These are phyloP conservation scores for Platichthys flesus DNA, from an alignment of 2,113 vertebrate genomes.

Conservation along the genomic window DNA sequence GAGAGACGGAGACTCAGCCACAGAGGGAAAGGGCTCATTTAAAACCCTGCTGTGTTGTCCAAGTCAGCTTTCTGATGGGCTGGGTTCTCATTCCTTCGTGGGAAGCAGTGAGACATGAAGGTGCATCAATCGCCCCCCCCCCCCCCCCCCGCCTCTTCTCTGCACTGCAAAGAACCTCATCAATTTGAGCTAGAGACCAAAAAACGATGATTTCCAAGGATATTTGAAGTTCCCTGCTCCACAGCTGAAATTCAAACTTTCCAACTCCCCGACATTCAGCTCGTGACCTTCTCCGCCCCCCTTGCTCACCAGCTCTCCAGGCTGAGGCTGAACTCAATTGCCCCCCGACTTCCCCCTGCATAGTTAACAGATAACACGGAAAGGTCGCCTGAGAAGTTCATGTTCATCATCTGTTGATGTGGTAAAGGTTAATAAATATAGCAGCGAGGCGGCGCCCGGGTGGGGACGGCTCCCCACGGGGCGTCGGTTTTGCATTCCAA, in stretches of 20 bases:
- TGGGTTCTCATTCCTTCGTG: constrained; percentile 36
- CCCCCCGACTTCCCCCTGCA: constrained; percentile 24
- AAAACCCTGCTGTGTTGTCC: constrained; percentile 44
- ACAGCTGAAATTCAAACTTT: constrained; percentile 11
- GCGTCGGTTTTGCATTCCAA: constrained; percentile 60
- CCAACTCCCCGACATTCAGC: constrained; percentile 38
- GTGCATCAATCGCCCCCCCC: constrained; percentile 30
- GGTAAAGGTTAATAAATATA: constrained; percentile 74
- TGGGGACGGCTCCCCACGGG: constrained; percentile 29
- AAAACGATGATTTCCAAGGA: not conserved
- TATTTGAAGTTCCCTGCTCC: constrained; percentile 10
- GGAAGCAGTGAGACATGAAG: constrained; percentile 48
- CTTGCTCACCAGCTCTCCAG: too few relatives aligned
- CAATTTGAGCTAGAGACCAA: constrained; percentile 7
- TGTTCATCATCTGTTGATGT: constrained; percentile 57
- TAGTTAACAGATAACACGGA: constrained; percentile 38
- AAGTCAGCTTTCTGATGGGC: constrained; percentile 52
- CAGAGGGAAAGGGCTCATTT: constrained; percentile 18
- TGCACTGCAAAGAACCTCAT: constrained; percentile 2
- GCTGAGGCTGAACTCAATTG: constrained; percentile 5
- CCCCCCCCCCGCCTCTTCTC: constrained; percentile 4
- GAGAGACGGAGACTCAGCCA: constrained; percentile 20
- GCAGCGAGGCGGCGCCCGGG: constrained; percentile 18
- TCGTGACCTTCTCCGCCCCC: constrained; percentile 40
- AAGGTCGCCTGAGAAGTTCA: constrained; percentile 67